Evolutionary conservation across 2,888 invertebrate species (phyloP), one percentile per base, ranked within the genome.

Genomic region (Acleris literana): DNA sequence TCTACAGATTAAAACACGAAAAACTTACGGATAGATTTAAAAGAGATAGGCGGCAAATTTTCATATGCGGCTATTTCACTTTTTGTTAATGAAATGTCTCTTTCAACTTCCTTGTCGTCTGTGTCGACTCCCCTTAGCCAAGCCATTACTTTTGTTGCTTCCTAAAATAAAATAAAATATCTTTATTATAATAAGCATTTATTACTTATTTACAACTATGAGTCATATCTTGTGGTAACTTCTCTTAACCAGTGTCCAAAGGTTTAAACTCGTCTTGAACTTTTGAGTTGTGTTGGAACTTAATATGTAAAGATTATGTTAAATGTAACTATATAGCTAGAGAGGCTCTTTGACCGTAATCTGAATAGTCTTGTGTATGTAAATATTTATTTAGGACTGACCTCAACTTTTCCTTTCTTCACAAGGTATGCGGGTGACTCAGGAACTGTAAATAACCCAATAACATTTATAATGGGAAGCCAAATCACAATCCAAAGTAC

Each of bases 401-500:
- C 87, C 67, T 89, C 80, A 68, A 79, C 72, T 57, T 79, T 82
- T 6, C 84, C 87, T 29, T 72, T 76, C 49, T 87, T 86, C 2
- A 90, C 79, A 55, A 88, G 76, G 72, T 80, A 87, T 1, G 85
- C 82, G 17, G 91, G 90, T 2, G 89, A 86, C 68, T 89, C 88
- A 3, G 89, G 89, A 63, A 85, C 84, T 68, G 78, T 82, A 13
- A 83, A 46, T 77, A 90, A 81, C 17, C 84, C 54, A 3, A 85
- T 44, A 1, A 81, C 70, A 18, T 81, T 82, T 0, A 83, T 5
- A 1, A 86, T 63, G 0, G 86, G 84, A 5, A 87, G 63, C 68
- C 71, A 68, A 4, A 66, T 51, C 5, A 64, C 66, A 22, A 70
- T 63, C 68, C 69, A 71, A 18, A 72, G 51, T 9, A 72, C 70